Conservation (phyloP, 2,113 vertebrate genomes). For the Sturnira hondurensis region DNA sequence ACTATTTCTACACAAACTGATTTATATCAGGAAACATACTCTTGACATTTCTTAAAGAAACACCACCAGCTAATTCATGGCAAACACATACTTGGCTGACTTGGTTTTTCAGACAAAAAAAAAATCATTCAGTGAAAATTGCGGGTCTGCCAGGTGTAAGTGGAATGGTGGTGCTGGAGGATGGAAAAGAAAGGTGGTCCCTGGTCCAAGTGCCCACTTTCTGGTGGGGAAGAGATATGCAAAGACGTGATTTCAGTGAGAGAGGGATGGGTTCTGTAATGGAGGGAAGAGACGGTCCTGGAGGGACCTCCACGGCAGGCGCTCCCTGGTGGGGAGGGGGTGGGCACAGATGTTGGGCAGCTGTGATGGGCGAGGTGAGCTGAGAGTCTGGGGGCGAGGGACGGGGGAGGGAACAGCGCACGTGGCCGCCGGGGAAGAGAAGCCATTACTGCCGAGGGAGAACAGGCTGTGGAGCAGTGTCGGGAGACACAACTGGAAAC, state of each 20-base stretch:
- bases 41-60: conserved; percentile 50
- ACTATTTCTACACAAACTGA: conserved; percentile 35
- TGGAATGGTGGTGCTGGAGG: not conserved
- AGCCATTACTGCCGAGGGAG: not conserved
- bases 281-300: not conserved
- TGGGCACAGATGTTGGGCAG: not conserved
- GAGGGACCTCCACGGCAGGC: too few species aligned
- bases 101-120: not conserved
- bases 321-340: not conserved
- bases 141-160: not conserved
- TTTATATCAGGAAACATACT: conserved; percentile 44
- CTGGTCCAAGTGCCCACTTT: not conserved
- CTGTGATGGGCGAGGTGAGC: not conserved
- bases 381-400: fast-evolving
- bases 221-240: not conserved
- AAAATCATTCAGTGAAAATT: not conserved
- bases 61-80: not conserved
- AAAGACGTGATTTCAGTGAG: not conserved
- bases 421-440: fast-evolving
- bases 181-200: not conserved
- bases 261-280: not conserved
- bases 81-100: not conserved
- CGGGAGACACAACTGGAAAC: not conserved
- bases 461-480: fast-evolving
- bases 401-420: too few species aligned